These are phyloP conservation scores for Calliopsis andreniformis DNA, from an alignment of 1,140 invertebrate species.

Conservation along the genomic window DNA sequence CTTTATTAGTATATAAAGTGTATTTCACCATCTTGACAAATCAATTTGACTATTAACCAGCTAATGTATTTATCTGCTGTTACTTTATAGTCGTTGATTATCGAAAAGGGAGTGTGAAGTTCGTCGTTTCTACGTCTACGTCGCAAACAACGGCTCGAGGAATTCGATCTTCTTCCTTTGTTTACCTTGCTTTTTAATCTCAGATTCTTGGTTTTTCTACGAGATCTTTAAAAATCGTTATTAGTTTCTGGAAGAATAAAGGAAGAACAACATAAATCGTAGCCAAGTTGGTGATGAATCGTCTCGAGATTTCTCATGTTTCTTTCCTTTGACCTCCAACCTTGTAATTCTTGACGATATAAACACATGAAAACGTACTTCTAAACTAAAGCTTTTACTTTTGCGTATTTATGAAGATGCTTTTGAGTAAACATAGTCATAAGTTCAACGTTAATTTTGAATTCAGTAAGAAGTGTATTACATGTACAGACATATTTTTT, in stretches of 20 bases:
- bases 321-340: no score
- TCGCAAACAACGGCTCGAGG: constrained; percentile 45
- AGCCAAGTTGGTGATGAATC: constrained; percentile 47
- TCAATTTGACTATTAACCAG: constrained; percentile 5
- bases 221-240: constrained; percentile 5
- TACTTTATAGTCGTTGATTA: constrained; percentile 7
- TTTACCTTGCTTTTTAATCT: background rate
- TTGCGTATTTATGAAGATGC: no score
- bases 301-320: constrained; percentile 33
- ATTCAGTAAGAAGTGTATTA: no score
- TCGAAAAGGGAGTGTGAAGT: background rate
- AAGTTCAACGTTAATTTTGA: no score
- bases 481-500: no score
- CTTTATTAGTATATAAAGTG: background rate
- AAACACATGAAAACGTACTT: background rate
- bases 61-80: constrained; percentile 14
- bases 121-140: constrained; percentile 35
- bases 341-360: background rate
- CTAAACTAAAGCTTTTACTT: no score
- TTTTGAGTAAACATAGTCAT: no score
- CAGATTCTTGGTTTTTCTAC: background rate
- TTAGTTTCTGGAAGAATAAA: constrained; percentile 49
- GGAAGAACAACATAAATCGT: constrained; percentile 57
- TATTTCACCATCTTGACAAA: background rate
- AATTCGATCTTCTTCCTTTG: constrained; percentile 40